Evolutionary conservation across 1,140 invertebrate species (phyloP).

Genomic region (Pachyrhynchus sulphureomaculatus): DNA sequence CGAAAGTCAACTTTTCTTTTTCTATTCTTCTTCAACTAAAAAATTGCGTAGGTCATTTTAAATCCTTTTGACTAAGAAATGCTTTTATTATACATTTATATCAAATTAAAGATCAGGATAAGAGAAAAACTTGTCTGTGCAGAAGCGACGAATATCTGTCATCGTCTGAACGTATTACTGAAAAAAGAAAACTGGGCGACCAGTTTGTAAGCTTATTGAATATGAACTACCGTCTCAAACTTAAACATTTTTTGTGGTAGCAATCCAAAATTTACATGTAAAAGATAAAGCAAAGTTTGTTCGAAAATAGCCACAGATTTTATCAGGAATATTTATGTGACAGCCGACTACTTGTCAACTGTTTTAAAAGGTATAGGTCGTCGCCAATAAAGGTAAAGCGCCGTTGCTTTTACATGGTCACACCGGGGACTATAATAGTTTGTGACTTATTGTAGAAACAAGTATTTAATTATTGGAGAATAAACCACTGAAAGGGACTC

Average conservation of each 20-base stretch:
- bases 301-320: slow-evolving; percentile 31
- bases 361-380: background rate
- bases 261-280: slow-evolving; percentile 15
- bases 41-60: too few relatives aligned
- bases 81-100: too few relatives aligned
- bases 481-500: too few relatives aligned
- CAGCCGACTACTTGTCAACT: slow-evolving; percentile 28
- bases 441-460: too few relatives aligned
- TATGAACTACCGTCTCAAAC: background rate
- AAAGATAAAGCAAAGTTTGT: slow-evolving; percentile 3
- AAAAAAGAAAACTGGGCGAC: background rate
- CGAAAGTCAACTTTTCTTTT: too few relatives aligned
- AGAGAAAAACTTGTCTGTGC: too few relatives aligned
- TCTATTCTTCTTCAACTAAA: too few relatives aligned
- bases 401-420: slow-evolving; percentile 5
- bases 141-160: too few relatives aligned
- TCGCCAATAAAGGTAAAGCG: background rate
- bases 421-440: background rate
- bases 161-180: too few relatives aligned
- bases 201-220: background rate
- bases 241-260: slow-evolving; percentile 17
- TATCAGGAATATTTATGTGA: slow-evolving; percentile 36
- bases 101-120: too few relatives aligned
- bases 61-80: too few relatives aligned
- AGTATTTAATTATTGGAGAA: too few relatives aligned